These are phyloP conservation scores for Thera britannica DNA, from an alignment of 2,888 invertebrate species.

Conservation along the genomic window DNA sequence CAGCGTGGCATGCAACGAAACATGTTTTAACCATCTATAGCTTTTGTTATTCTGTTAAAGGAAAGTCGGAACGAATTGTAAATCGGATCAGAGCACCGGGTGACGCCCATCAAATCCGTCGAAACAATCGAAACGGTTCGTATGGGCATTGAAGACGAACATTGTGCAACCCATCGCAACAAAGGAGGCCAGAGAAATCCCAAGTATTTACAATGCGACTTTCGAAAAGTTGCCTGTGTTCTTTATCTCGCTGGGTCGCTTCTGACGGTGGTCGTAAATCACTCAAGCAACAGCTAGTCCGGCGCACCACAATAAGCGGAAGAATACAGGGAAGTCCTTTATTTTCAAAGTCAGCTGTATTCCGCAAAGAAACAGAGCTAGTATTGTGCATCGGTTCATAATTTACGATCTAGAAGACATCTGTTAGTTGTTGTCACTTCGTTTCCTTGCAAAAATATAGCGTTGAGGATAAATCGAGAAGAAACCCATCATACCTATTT, in stretches of 20 bases:
- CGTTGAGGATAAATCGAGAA: slow-evolving; percentile 29
- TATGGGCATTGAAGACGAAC: slow-evolving; percentile 67
- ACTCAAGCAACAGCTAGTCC: slow-evolving; percentile 63
- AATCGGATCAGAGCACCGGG: slow-evolving; percentile 73
- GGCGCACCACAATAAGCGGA: slow-evolving; percentile 55
- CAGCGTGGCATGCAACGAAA: slow-evolving; percentile 54
- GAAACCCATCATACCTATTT: slow-evolving; percentile 14
- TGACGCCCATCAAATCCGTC: slow-evolving; percentile 72
- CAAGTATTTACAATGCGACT: slow-evolving; percentile 67
- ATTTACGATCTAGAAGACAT: slow-evolving; percentile 52
- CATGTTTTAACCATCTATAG: slow-evolving; percentile 49
- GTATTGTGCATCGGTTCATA: slow-evolving; percentile 50
- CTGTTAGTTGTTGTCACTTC: slow-evolving; percentile 46
- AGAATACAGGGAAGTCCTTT: slow-evolving; percentile 51
- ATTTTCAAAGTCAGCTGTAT: slow-evolving; percentile 56
- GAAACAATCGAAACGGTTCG: slow-evolving; percentile 73
- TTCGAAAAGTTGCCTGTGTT: slow-evolving; percentile 65
- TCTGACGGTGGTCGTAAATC: slow-evolving; percentile 70
- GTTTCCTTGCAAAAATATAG: slow-evolving; percentile 22
- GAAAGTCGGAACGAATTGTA: slow-evolving; percentile 81
- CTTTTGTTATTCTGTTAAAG: slow-evolving; percentile 63
- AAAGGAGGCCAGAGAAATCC: slow-evolving; percentile 78
- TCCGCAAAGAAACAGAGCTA: slow-evolving; percentile 42
- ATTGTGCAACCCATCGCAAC: slow-evolving; percentile 77
- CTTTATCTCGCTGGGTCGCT: slow-evolving; percentile 51